These are phyloP conservation scores for Calameuta idolon DNA, from an alignment of 2,888 invertebrate genomes.

Conservation along the genomic window DNA sequence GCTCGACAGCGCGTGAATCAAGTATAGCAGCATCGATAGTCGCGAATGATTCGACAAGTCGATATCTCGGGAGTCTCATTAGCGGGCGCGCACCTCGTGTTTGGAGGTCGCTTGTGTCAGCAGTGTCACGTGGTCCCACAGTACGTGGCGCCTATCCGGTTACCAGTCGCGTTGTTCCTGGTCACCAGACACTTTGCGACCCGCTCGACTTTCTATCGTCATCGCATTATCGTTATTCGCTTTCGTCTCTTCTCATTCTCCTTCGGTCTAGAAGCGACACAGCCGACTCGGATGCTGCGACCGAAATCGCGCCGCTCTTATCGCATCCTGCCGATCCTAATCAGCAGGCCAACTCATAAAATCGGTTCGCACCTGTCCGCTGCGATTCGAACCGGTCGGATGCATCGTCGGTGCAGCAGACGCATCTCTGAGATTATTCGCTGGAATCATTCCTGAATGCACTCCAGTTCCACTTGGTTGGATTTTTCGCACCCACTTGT, in stretches of 20 bases:
- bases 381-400: too few relatives aligned
- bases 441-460: too few relatives aligned
- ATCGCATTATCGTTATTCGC: conserved; percentile 12
- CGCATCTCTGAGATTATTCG: too few relatives aligned
- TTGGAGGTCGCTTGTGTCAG: conserved; percentile 8
- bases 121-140: conserved; percentile 37
- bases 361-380: background rate
- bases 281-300: too few relatives aligned
- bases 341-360: background rate
- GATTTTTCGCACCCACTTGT: too few relatives aligned
- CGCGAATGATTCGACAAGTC: conserved; percentile 1
- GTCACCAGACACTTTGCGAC: too few relatives aligned
- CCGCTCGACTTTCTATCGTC: background rate
- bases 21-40: too few relatives aligned
- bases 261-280: too few relatives aligned
- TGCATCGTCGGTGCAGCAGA: too few relatives aligned
- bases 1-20: too few relatives aligned
- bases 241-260: conserved; percentile 1
- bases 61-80: conserved; percentile 29
- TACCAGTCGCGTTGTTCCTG: conserved; percentile 16
- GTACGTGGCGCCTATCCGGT: conserved; percentile 33
- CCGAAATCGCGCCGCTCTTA: background rate
- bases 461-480: too few relatives aligned
- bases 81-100: conserved; percentile 18
- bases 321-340: conserved; percentile 8